These are phyloP conservation scores for Mungos mungo DNA, from an alignment of 2,113 vertebrate genomes.

Conservation along the genomic window DNA sequence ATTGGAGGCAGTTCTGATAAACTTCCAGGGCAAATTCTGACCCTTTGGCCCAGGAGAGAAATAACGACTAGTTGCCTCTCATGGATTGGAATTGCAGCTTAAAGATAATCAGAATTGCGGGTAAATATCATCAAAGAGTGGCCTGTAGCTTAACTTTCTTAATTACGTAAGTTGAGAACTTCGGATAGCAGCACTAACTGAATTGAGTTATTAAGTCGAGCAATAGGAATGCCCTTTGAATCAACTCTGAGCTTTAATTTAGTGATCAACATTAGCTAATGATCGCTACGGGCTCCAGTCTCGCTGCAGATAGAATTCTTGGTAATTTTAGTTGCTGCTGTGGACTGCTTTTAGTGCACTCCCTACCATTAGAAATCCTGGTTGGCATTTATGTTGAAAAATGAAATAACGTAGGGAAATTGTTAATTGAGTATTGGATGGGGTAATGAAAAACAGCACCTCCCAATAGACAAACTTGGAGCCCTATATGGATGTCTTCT, in stretches of 20 bases:
- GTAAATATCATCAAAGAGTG: neutral
- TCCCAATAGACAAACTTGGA: neutral
- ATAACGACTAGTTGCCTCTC: neutral
- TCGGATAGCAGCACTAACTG: neutral
- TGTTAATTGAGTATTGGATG: neutral
- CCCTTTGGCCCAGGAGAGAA: neutral
- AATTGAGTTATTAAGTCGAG: slow-evolving; percentile 26
- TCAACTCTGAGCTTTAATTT: neutral
- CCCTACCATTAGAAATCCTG: neutral
- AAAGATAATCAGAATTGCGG: neutral
- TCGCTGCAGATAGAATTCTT: neutral
- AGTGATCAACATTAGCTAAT: neutral
- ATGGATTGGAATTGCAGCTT: neutral
- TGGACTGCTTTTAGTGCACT: neutral
- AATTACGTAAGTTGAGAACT: neutral
- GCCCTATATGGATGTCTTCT: neutral
- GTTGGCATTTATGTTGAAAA: neutral
- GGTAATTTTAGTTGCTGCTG: neutral
- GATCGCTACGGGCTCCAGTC: neutral
- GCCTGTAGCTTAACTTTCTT: slow-evolving; percentile 8
- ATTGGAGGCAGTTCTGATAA: neutral
- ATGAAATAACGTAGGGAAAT: neutral
- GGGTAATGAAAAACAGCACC: neutral
- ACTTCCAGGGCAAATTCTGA: neutral
- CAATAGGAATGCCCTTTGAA: neutral